A percentile compares a stretch with the other conserved stretches of the same genome.
phyloP scores from a whole-genome alignment of 2,113 vertebrate genomes.

The Nasalis larvatus region DNA sequence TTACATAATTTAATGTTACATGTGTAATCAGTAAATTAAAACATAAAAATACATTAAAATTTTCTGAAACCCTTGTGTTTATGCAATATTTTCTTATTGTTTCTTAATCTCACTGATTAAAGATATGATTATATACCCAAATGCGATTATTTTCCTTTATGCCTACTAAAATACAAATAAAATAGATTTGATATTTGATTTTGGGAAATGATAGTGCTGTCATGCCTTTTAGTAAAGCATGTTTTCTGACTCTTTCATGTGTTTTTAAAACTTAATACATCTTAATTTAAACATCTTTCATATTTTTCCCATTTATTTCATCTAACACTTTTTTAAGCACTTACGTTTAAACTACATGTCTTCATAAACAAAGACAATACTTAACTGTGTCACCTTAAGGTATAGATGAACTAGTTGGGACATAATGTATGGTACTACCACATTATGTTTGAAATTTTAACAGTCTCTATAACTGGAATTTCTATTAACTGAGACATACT shows the following conservation, averaged over 20 bases:
- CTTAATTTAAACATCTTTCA: background rate
- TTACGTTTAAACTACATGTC: background rate
- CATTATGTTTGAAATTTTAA: background rate
- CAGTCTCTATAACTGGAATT: background rate
- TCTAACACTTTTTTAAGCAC: background rate
- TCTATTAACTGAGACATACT: background rate
- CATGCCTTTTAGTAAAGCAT: background rate
- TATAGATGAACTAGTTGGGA: background rate
- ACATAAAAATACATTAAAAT: background rate
- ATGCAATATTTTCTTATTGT: background rate
- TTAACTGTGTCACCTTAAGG: background rate
- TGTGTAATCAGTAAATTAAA: background rate
- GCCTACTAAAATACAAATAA: background rate
- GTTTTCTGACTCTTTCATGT: background rate
- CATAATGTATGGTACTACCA: background rate
- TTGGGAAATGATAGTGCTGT: background rate
- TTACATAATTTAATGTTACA: background rate
- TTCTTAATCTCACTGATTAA: too few species aligned
- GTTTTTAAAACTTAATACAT: background rate
- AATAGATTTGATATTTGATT: background rate
- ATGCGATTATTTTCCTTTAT: background rate
- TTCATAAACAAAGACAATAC: background rate
- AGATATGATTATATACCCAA: background rate
- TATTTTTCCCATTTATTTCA: slow-evolving; percentile 50
- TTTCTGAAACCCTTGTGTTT: background rate